Base-by-base conservation (phyloP, 2,888 invertebrate species). In the Dichetophora obliterata region DNA sequence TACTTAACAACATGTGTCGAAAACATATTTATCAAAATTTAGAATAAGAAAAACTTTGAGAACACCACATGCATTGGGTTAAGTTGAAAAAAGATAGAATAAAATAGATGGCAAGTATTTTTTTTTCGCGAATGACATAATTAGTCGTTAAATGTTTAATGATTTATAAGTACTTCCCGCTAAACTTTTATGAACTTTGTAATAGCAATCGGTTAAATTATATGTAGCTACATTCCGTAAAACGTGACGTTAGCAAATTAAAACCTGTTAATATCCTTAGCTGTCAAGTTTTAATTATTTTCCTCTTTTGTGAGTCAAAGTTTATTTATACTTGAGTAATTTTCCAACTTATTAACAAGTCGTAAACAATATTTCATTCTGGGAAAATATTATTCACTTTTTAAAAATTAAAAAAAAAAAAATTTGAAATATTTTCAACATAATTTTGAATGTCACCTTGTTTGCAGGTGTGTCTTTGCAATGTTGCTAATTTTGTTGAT, bases 401-500 rank as follows among this genome's bases (percentile, higher is more conserved):
- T 48, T 68, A 37, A 19, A 68, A 68, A 48, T 65, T 5, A 57
- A 57, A 57, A 57, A 57, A 57, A 57, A 24, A 57, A 57, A n/a
- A 57, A n/a, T 1, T 1, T 57, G 11, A 57, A 5, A 1, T 19
- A n/a, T 16, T 24, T 24, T 24, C 2, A 48, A 34, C n/a, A n/a
- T n/a, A n/a, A 63, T 63, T 16, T n/a, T 63, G 63, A 63, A 63
- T 63, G 63, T 63, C 63, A 63, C 63, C 63, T 63, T 31, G 31
- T 63, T 27, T 63, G 63, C 63, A 63, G 63, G 63, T 63, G 63
- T 24, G 34, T 31, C 63, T 27, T 31, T 24, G 61, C 43, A 43
- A 16, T 27, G 24, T 24, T 43, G 43, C 11, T 43, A 43, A 43
- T 19, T 54, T 54, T 54, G 14, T 27, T 43, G 43, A 11, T 43